Evolutionary conservation across 2,888 invertebrate genomes (phyloP).

Genomic region (Schizaphis graminum): DNA sequence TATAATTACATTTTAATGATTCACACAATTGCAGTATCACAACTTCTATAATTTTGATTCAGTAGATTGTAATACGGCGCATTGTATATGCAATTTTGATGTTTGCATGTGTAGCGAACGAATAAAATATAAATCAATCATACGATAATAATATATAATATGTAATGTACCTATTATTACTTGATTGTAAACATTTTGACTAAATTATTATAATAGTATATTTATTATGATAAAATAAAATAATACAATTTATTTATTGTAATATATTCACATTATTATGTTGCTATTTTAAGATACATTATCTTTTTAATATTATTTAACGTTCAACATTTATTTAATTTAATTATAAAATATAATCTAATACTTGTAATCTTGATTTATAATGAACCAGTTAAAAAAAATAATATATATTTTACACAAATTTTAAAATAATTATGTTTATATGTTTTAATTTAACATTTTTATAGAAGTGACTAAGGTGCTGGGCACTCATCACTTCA

Average conservation of each 20-base stretch:
- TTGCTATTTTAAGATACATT: background rate
- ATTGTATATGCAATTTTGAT: conserved; percentile 49
- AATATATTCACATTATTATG: background rate
- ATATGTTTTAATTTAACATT: background rate
- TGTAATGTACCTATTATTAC: background rate
- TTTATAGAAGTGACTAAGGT: background rate
- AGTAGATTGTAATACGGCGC: conserved; percentile 27
- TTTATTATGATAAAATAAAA: background rate
- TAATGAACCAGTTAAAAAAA: background rate
- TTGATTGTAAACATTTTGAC: background rate
- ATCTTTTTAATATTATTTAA: background rate
- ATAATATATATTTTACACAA: background rate
- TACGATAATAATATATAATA: background rate
- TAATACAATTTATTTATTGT: background rate
- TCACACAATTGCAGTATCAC: background rate
- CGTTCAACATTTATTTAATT: background rate
- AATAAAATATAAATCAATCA: background rate
- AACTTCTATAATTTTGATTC: background rate
- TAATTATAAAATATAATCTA: background rate
- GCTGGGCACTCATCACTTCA: background rate
- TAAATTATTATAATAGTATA: background rate
- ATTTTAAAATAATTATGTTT: background rate
- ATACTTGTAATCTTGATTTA: background rate
- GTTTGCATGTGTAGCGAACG: conserved; percentile 1
- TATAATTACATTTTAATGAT: background rate